Evolutionary conservation across 2,797 vertebrate genomes (phyloP).

Genomic region (Leptoclinus maculatus): DNA sequence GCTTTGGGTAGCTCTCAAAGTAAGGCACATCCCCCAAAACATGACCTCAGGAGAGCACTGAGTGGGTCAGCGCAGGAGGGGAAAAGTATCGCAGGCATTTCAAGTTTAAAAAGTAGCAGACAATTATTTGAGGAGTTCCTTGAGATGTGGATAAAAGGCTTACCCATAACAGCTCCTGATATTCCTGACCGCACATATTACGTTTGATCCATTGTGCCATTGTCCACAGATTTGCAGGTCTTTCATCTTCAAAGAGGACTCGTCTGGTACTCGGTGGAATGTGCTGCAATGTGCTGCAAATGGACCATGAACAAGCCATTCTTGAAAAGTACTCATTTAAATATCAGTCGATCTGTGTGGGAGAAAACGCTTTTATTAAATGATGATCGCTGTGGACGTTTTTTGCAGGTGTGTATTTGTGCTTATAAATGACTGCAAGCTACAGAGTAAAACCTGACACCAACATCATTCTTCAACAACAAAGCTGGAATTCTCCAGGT

Average conservation of each 20-base stretch:
- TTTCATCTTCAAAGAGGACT: constrained; percentile 78
- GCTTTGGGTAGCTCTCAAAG: constrained; percentile 68
- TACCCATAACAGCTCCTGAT: constrained; percentile 75
- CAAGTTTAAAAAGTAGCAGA: constrained; percentile 63
- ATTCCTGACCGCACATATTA: constrained; percentile 75
- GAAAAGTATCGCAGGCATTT: constrained; percentile 53
- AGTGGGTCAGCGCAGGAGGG: constrained; percentile 54
- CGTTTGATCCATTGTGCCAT: constrained; percentile 71
- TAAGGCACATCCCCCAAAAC: constrained; percentile 67
- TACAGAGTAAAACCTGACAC: neutral
- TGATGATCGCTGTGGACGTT: constrained; percentile 2
- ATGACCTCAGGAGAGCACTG: constrained; percentile 58
- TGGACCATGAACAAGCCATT: constrained; percentile 45
- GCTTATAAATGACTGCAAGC: neutral
- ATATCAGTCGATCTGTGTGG: constrained; percentile 9
- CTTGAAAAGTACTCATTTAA: constrained; percentile 39
- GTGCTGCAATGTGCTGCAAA: constrained; percentile 51
- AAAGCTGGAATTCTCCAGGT: neutral
- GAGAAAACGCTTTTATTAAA: constrained; percentile 10
- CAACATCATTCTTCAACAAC: neutral
- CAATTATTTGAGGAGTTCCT: constrained; percentile 76
- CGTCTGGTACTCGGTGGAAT: constrained; percentile 51
- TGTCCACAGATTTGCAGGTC: constrained; percentile 71
- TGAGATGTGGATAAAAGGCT: constrained; percentile 81
- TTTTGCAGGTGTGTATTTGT: constrained; percentile 6